A percentile compares a stretch with the other conserved stretches of the same genome.
Conservation (phyloP, 2,113 vertebrate species). For the Bubalus kerabau region DNA sequence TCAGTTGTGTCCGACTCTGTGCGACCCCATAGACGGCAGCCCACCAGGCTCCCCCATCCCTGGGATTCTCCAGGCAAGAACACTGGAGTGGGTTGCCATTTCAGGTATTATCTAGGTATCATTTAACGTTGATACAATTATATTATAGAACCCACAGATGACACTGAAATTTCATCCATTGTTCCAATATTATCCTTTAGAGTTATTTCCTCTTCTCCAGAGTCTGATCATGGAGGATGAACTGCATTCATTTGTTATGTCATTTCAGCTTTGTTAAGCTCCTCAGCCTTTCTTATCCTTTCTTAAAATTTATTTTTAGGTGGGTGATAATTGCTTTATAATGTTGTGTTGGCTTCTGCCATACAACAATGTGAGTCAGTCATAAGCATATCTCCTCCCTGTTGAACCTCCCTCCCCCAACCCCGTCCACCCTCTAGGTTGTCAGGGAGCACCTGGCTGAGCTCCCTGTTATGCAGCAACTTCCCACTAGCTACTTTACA, state of each 20-base stretch:
- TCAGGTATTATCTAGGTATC: not conserved
- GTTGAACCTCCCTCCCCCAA: not conserved
- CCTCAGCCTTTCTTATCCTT: not conserved
- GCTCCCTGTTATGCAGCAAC: not conserved
- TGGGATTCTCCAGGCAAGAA: too few species aligned
- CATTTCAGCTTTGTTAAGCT: not conserved
- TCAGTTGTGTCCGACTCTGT: too few species aligned
- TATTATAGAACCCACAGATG: not conserved
- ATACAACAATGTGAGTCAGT: not conserved
- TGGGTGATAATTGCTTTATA: not conserved
- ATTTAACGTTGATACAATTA: not conserved
- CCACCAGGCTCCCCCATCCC: too few species aligned
- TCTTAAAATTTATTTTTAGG: not conserved
- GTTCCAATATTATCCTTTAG: not conserved
- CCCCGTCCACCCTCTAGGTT: not conserved
- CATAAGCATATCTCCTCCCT: not conserved
- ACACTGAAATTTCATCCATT: not conserved
- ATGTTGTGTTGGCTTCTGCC: not conserved
- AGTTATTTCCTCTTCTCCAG: not conserved
- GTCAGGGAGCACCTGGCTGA: not conserved
- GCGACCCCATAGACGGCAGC: too few species aligned
- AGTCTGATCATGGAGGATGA: too few species aligned
- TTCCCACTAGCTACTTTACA: not conserved
- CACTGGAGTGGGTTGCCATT: too few species aligned
- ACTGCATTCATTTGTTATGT: not conserved